Base-by-base conservation (phyloP, 2,888 invertebrate species). In the Odontomyia ornata region DNA sequence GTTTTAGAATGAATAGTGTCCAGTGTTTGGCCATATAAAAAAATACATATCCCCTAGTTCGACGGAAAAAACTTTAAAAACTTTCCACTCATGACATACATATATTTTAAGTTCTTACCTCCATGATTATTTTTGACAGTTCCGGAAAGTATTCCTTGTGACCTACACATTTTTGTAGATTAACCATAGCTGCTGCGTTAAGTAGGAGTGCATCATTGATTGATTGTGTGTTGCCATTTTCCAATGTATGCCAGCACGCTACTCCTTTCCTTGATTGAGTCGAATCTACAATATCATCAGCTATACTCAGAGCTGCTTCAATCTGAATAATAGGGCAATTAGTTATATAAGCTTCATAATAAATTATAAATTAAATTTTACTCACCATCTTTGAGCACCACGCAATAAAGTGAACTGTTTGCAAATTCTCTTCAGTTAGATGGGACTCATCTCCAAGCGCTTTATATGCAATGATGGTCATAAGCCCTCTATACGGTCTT, bases 261-360 rank as follows among this genome's bases (percentile, higher is more conserved):
- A 91, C 90, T 1, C 95, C 95, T 80, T 97, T 89, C 28, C 97
- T 90, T 79, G 91, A 91, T 81, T 90, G 88, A 0, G 94, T 91
- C 15, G 89, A 86, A 84, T 97, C 97, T 91, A 96, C 93, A 30
- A 98, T 91, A 85, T 98, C 97, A 85, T 95, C 96, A 13, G 43
- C 13, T 43, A 43, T 43, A 9, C 13, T n/a, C 7, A 43, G 13
- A 43, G 13, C 13, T 43, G 43, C 43, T 43, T 43, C 43, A 43
- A 43, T 43, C 43, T 43, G 43, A 43, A 43, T n/a, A n/a, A n/a
- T n/a, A n/a, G n/a, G n/a, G n/a, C n/a, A n/a, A n/a, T n/a, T n/a
- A n/a, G n/a, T n/a, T n/a, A n/a, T n/a, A 64, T 13, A 13, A 64
- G 64, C 13, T 75, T 62, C 47, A 36, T 25, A 25, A 15, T 25